Percentiles rank a stretch among this genome's conserved stretches.
These are phyloP conservation scores for Proisotoma minuta DNA, from an alignment of 2,888 invertebrate genomes.

Conservation along the genomic window DNA sequence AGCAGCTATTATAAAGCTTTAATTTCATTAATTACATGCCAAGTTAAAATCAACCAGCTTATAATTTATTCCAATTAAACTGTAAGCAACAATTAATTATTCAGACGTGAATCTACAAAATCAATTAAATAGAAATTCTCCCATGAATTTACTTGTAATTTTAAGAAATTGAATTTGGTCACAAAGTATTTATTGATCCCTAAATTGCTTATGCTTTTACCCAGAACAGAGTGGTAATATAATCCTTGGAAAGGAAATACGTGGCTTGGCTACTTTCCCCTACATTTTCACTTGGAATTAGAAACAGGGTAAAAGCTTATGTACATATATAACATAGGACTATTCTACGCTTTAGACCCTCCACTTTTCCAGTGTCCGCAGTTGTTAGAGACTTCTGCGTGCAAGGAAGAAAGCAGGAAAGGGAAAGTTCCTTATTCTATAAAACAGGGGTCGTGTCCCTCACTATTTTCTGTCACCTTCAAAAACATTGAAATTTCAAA, in stretches of 20 bases:
- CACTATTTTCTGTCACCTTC: neutral
- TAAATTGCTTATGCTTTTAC: no score
- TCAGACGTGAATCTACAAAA: no score
- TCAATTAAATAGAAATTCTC: no score
- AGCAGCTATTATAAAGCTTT: no score
- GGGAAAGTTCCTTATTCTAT: slow-evolving; percentile 16
- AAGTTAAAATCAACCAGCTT: no score
- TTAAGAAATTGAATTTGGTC: no score
- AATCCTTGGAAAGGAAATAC: neutral
- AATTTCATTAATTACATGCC: no score
- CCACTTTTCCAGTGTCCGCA: neutral
- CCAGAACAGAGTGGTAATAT: no score
- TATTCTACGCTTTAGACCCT: neutral
- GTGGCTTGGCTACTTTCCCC: slow-evolving; percentile 3
- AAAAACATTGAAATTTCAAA: neutral
- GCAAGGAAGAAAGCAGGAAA: slow-evolving; percentile 9
- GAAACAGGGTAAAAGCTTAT: neutral
- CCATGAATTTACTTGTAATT: no score
- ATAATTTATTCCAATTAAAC: no score
- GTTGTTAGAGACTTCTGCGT: neutral
- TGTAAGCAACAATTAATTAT: no score
- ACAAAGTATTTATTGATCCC: no score
- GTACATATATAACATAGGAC: neutral
- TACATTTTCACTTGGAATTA: slow-evolving; percentile 8
- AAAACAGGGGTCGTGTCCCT: slow-evolving; percentile 33